phyloP scores from a whole-genome alignment of 2,113 vertebrate species.

The Tupaia chinensis region DNA sequence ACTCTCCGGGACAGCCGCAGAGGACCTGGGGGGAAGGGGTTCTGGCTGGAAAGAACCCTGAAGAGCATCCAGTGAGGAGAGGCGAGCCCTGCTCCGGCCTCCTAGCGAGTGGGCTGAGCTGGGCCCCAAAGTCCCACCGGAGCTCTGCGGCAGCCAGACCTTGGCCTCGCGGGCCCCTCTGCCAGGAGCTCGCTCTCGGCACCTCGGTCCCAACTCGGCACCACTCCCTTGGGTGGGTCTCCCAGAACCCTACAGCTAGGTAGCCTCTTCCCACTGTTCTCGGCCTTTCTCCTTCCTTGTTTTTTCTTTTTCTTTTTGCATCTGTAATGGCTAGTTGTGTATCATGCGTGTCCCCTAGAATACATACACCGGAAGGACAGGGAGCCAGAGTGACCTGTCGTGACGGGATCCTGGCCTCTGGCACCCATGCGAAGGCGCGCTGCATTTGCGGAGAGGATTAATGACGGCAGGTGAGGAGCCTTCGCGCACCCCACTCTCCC shows the following conservation, averaged over 20 bases:
- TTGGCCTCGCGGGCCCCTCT: no score
- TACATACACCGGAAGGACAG: background rate
- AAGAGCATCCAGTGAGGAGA: background rate
- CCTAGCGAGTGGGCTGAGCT: background rate
- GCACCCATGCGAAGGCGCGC: accelerated
- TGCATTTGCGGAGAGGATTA: no score
- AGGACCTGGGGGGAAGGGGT: background rate
- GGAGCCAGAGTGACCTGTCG: accelerated
- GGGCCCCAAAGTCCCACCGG: background rate
- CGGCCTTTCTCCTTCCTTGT: background rate
- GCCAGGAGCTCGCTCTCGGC: background rate
- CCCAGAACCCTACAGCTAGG: background rate
- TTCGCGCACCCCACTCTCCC: no score
- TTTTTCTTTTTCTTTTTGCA: background rate
- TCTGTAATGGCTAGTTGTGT: background rate
- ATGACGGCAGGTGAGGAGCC: no score
- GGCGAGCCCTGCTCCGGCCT: background rate
- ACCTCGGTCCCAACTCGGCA: background rate
- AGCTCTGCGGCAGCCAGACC: no score
- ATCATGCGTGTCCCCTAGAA: background rate
- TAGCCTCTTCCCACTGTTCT: background rate
- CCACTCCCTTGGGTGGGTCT: background rate
- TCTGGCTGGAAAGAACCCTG: background rate
- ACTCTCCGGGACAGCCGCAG: background rate
- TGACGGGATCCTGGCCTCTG: background rate